Conservation (phyloP, 2,888 invertebrate species). For the Meteorus colon region DNA sequence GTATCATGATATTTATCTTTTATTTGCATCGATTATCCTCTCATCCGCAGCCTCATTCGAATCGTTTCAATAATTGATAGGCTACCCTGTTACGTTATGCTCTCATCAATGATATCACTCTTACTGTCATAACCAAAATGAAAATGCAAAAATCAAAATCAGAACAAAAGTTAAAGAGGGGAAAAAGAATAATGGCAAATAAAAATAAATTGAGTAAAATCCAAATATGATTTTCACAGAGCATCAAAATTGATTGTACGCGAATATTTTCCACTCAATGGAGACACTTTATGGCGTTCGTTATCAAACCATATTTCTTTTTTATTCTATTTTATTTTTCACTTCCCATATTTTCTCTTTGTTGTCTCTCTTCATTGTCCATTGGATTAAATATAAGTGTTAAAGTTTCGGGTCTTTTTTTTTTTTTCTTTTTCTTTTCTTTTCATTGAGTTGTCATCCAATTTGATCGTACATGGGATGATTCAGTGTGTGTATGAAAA, state of each 20-base stretch:
- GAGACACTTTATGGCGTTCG: not conserved
- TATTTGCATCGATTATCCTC: constrained; percentile 33
- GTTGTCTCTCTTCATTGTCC: not conserved
- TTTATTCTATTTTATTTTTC: constrained; percentile 9
- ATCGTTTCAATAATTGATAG: constrained; percentile 69
- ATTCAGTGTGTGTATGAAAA: not conserved
- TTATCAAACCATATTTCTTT: not conserved
- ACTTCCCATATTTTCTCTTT: not conserved
- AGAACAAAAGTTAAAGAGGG: constrained; percentile 39
- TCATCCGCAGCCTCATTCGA: constrained; percentile 51
- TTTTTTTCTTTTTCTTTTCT: too few relatives aligned
- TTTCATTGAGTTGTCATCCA: not conserved
- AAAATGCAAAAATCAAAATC: constrained; percentile 29
- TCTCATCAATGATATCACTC: constrained; percentile 63
- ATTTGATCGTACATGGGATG: not conserved
- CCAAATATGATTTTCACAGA: not conserved
- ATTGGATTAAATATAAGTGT: not conserved
- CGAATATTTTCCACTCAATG: constrained; percentile 17
- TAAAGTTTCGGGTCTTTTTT: not conserved
- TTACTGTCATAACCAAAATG: constrained; percentile 48
- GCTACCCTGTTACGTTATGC: constrained; percentile 72
- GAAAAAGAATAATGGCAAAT: constrained; percentile 22
- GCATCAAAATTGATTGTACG: not conserved
- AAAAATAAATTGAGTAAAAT: not conserved
- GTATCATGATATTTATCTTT: constrained; percentile 22